phyloP scores from a whole-genome alignment of 1,140 invertebrate genomes.

The Anastatus disparis region DNA sequence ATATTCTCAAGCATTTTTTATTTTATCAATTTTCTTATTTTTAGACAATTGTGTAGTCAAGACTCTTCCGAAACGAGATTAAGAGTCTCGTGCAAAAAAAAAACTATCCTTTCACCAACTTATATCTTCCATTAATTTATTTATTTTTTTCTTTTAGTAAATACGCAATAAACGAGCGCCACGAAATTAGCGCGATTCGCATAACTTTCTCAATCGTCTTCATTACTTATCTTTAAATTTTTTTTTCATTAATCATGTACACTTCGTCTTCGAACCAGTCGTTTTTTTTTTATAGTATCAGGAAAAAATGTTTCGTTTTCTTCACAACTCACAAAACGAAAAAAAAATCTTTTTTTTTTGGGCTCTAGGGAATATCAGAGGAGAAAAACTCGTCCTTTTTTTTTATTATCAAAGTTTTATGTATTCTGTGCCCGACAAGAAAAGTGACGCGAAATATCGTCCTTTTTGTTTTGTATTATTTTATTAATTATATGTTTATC shows the following conservation, averaged over 20 bases:
- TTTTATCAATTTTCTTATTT: constrained; percentile 28
- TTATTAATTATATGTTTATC: neutral
- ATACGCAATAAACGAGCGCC: neutral
- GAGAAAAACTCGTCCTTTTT: neutral
- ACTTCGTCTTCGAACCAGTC: no score
- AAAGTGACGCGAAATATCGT: neutral
- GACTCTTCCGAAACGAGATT: neutral
- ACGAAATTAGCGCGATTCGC: neutral
- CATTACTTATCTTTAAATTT: neutral
- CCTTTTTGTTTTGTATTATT: neutral
- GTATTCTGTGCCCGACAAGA: constrained; percentile 19
- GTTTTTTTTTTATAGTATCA: no score
- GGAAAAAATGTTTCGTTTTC: no score
- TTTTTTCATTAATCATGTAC: neutral
- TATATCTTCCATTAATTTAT: neutral
- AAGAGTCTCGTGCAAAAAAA: neutral
- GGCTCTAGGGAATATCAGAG: no score
- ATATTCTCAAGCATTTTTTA: constrained; percentile 23
- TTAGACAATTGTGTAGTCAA: constrained; percentile 14
- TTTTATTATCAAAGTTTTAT: constrained; percentile 30
- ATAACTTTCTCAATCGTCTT: neutral
- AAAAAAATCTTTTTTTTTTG: no score
- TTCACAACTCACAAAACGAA: no score
- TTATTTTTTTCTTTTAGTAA: neutral
- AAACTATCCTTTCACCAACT: no score